Conservation (phyloP, 2,113 vertebrate species). For the Atherinomorus stipes region DNA sequence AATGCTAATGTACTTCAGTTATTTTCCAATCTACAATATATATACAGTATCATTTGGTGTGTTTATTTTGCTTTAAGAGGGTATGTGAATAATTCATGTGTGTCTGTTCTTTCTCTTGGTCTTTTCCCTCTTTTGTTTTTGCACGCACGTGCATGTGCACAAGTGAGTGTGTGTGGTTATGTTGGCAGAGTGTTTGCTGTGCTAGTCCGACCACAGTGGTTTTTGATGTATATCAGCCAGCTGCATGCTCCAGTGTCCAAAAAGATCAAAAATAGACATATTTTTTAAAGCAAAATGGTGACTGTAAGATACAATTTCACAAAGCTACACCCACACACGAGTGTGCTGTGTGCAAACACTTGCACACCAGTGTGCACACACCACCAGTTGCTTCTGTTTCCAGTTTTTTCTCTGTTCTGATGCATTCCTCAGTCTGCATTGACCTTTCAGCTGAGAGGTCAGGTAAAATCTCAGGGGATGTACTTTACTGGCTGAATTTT, state of each 20-base stretch:
- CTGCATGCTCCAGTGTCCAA: constrained; percentile 37
- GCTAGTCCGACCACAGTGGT: constrained; percentile 40
- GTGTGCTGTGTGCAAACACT: not conserved
- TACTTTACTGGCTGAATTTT: constrained; percentile 43
- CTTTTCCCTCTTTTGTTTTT: not conserved
- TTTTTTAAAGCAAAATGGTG: constrained; percentile 49
- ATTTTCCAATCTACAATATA: constrained; percentile 18
- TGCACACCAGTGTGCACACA: not conserved
- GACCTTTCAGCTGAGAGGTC: constrained; percentile 57
- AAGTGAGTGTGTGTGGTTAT: constrained; percentile 40
- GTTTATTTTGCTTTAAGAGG: constrained; percentile 20
- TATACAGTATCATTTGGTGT: not conserved
- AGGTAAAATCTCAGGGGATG: constrained; percentile 59
- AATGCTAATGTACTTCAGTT: constrained; percentile 19
- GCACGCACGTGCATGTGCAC: not conserved
- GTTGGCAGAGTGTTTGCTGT: constrained; percentile 57
- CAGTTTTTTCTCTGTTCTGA: not conserved
- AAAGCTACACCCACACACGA: constrained; percentile 8
- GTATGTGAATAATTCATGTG: constrained; percentile 5
- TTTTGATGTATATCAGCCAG: constrained; percentile 69
- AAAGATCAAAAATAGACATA: constrained; percentile 56
- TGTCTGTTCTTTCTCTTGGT: not conserved
- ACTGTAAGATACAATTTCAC: constrained; percentile 40
- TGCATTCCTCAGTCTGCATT: constrained; percentile 47
- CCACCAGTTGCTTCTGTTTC: constrained; percentile 30